Base-by-base conservation (phyloP, 1,140 invertebrate genomes). In the Tenebrio molitor region DNA sequence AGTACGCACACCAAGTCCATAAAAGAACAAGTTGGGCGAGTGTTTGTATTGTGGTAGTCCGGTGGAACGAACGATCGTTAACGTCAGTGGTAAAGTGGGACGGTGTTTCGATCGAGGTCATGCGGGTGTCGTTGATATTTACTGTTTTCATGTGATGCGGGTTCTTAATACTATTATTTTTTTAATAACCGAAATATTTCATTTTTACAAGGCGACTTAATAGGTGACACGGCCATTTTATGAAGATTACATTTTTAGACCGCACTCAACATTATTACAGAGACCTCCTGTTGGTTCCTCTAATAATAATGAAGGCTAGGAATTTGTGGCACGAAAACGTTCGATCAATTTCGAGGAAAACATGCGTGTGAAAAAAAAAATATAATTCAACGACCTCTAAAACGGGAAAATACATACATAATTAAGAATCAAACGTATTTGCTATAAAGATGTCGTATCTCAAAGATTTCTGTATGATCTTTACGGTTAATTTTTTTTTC, bases 21-120 rank as follows among this genome's bases (percentile, higher is more conserved):
- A 42, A 41, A 29, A 39, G 19, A 65, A 65, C 63, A 41, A 39
- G 39, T 65, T 65, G 36, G 25, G 25, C 25, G 34, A 65, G 34
- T 66, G 64, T 66, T 66, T 66, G 64, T 66, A 66, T 66, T 66
- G 64, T 66, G 64, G 64, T 66, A 66, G 64, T 66, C 64, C 64
- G 36, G 36, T 64, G 25, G 15, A 65, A 65, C 64, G 34, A 23
- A 42, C 23, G 42, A 66, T 66, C 64, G 64, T 66, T 66, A 66
- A 44, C 36, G 39, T 64, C 29, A 62, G 12, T 25, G 46, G 17
- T 12, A 41, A 42, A 65, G 23, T 58, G 50, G 50, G 50, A 58
- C 50, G 50, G 50, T 58, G 50, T 29, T 58, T 58, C 50, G 50
- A 58, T 58, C 50, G 50, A 58, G 50, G 50, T 58, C 50, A 58